Evolutionary conservation across 1,140 invertebrate species (phyloP).

Genomic region (Caerostris extrusa): DNA sequence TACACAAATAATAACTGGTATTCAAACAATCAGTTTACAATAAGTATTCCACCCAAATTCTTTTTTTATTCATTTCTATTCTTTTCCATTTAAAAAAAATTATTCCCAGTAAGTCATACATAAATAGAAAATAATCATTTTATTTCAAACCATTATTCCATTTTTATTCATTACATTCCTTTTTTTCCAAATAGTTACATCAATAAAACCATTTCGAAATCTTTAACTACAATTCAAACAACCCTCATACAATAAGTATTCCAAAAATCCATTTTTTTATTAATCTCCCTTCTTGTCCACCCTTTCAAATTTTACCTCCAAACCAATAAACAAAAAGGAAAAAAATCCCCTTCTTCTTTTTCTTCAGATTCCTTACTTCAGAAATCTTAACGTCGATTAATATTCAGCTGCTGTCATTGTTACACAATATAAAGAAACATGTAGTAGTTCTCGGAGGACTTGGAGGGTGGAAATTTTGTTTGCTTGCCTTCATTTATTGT

Average conservation of each 20-base stretch:
- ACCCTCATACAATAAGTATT: not conserved
- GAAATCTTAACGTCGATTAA: slow-evolving; percentile 40
- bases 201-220: too few relatives aligned
- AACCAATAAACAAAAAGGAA: not conserved
- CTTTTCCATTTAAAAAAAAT: too few relatives aligned
- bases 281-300: not conserved
- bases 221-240: too few relatives aligned
- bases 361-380: not conserved
- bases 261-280: not conserved
- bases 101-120: too few relatives aligned
- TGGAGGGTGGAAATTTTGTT: slow-evolving; percentile 31
- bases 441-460: not conserved
- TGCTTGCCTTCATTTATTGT: slow-evolving; percentile 11
- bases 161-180: too few relatives aligned
- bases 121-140: too few relatives aligned
- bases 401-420: slow-evolving; percentile 27
- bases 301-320: not conserved
- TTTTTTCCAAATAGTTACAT: too few relatives aligned
- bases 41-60: too few relatives aligned
- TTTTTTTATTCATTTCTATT: too few relatives aligned
- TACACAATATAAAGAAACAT: slow-evolving; percentile 34
- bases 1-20: too few relatives aligned
- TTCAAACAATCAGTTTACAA: too few relatives aligned
- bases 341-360: not conserved
- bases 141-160: too few relatives aligned